Base-by-base conservation (phyloP, 1,140 invertebrate genomes). In the Drosophila jambulina region DNA sequence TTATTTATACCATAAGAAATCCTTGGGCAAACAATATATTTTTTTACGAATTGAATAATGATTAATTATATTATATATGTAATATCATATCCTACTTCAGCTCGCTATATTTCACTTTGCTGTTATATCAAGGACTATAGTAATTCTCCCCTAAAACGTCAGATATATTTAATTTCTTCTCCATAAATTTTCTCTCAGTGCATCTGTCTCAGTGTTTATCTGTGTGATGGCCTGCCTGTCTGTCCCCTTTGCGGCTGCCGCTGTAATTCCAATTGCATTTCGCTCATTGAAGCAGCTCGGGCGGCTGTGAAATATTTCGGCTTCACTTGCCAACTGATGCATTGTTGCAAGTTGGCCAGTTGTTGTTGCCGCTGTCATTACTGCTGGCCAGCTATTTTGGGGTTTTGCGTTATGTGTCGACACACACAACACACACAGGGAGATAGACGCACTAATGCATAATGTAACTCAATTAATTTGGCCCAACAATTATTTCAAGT, bases 391-490 rank as follows among this genome's bases (percentile, higher is more conserved):
- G 68, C 65, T 75, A 71, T 75, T 78, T 83, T 80, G 60, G 56
- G 75, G 65, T 79, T 82, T 67, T 81, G 74, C 60, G 49, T 40
- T 75, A 75, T 54, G 54, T 58, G 49, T 62, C 51, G 9, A 72
- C 21, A 51, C 25, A 70, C 40, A 71, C 15, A 46, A 9, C 38
- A 21, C 23, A 21, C 57, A 13, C 13, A 10, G 3, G 27, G n/a
- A 63, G 25, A 40, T 40, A 64, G 17, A 54, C 46, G 71, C 81
- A 77, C 75, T 62, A 67, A 60, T 75, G 59, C 29, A 84, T 65
- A 81, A 80, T 83, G 69, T 70, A 87, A 88, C 84, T 83, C 67
- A 87, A 88, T 87, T 83, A 87, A 87, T 87, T 88, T 83, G 71
- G 62, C 43, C 78, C 71, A 77, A 53, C 57, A 75, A 88, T 87